Conservation (phyloP, 1,140 invertebrate genomes). For the Drosophila bocki region DNA sequence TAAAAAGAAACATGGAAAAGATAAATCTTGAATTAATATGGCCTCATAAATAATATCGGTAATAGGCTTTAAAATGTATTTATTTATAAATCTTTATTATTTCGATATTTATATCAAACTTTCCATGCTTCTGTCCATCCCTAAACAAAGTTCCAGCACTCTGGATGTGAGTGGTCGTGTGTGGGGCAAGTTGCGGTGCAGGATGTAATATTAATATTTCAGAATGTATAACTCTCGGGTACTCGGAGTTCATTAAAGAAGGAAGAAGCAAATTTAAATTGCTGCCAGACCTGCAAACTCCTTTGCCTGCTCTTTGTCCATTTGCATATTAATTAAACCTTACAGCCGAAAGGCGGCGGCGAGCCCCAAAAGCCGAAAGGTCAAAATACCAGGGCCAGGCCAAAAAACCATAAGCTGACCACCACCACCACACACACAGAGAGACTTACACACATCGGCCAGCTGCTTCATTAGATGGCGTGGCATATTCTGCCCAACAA, state of each 20-base stretch:
- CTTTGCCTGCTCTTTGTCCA: conserved; percentile 49
- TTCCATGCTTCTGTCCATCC: background rate
- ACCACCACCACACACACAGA: conserved; percentile 33
- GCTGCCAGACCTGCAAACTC: conserved; percentile 7
- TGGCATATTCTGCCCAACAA: conserved; percentile 44
- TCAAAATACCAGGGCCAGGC: conserved; percentile 64
- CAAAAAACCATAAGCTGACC: conserved; percentile 73
- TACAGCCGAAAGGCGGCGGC: conserved; percentile 48
- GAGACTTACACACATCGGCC: conserved; percentile 14
- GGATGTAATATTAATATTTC: conserved; percentile 70
- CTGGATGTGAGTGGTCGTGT: background rate
- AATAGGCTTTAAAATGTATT: background rate
- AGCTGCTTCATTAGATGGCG: conserved; percentile 68
- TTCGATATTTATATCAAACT: background rate
- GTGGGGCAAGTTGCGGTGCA: conserved; percentile 35
- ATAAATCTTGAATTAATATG: background rate
- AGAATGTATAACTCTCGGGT: conserved; percentile 29
- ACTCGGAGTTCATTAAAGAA: conserved; percentile 68
- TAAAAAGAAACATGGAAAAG: background rate
- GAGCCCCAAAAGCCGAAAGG: conserved; percentile 60
- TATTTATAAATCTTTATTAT: background rate
- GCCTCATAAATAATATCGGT: background rate
- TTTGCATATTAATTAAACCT: conserved; percentile 82
- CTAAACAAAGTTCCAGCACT: background rate
- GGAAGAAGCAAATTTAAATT: conserved; percentile 47